phyloP scores from a whole-genome alignment of 2,888 invertebrate species.

The Oithona nana region DNA sequence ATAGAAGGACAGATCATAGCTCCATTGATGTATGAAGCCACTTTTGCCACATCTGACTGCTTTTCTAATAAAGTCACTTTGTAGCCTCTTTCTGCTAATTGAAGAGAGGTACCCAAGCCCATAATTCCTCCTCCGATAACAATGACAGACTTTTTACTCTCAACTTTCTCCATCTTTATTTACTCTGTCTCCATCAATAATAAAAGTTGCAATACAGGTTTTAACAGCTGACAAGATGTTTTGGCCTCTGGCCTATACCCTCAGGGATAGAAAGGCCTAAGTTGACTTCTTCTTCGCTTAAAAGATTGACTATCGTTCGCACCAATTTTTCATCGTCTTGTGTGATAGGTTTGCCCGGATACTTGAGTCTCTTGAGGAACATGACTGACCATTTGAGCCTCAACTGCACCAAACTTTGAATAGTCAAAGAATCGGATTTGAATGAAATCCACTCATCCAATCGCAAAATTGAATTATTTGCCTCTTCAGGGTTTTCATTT shows the following conservation, averaged over 20 bases:
- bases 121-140: not conserved
- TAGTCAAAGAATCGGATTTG: slow-evolving; percentile 44
- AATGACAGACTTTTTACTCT: too few relatives aligned
- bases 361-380: slow-evolving; percentile 36
- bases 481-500: slow-evolving; percentile 33
- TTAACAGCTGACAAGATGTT: too few relatives aligned
- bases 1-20: not conserved
- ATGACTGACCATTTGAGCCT: slow-evolving; percentile 52
- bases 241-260: not conserved
- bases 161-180: too few relatives aligned
- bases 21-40: not conserved
- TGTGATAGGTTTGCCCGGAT: too few relatives aligned
- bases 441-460: slow-evolving; percentile 58
- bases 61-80: not conserved
- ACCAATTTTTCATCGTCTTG: not conserved
- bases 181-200: too few relatives aligned
- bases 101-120: not conserved
- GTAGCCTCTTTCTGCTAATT: not conserved
- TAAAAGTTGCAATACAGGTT: too few relatives aligned
- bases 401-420: slow-evolving; percentile 42
- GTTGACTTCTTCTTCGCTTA: not conserved
- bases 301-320: not conserved
- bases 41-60: not conserved
- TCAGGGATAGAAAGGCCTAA: not conserved
- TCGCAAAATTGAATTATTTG: slow-evolving; percentile 35